A percentile compares a stretch with the other conserved stretches of the same genome.
Conservation (phyloP, 2,113 vertebrate genomes). For the Anseranas semipalmata region DNA sequence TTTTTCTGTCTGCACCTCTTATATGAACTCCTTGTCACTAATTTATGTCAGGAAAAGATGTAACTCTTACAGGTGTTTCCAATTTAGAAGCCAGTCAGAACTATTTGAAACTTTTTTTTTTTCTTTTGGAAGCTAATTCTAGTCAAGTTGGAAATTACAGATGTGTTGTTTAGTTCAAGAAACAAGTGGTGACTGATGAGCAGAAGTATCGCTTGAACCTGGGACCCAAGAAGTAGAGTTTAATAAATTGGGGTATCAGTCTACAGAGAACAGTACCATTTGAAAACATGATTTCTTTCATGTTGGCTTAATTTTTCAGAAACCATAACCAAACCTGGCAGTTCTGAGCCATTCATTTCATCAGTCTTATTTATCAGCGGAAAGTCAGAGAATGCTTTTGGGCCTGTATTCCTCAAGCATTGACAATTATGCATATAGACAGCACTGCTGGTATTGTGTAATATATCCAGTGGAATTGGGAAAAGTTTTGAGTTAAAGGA, state of each 20-base stretch:
- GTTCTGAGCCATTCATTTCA: constrained; percentile 67
- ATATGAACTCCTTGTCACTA: constrained; percentile 41
- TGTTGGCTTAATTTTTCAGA: constrained; percentile 69
- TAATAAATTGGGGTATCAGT: constrained; percentile 60
- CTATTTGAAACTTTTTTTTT: constrained; percentile 55
- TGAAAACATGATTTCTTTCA: constrained; percentile 73
- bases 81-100: constrained; percentile 70
- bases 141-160: constrained; percentile 68
- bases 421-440: constrained; percentile 69
- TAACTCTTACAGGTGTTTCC: constrained; percentile 75
- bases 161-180: constrained; percentile 62
- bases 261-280: constrained; percentile 55
- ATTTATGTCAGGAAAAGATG: constrained; percentile 71
- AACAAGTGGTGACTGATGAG: constrained; percentile 75
- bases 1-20: constrained; percentile 59
- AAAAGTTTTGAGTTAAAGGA: constrained; percentile 61
- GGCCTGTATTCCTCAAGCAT: constrained; percentile 62
- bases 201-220: constrained; percentile 71
- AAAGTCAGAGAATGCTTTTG: constrained; percentile 63
- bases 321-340: constrained; percentile 69
- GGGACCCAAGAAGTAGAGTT: constrained; percentile 49
- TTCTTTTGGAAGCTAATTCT: constrained; percentile 64
- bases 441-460: not conserved
- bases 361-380: constrained; percentile 66
- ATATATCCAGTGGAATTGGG: not conserved